These are phyloP conservation scores for Glossophaga mutica DNA, from an alignment of 2,797 vertebrate genomes.

Conservation along the genomic window DNA sequence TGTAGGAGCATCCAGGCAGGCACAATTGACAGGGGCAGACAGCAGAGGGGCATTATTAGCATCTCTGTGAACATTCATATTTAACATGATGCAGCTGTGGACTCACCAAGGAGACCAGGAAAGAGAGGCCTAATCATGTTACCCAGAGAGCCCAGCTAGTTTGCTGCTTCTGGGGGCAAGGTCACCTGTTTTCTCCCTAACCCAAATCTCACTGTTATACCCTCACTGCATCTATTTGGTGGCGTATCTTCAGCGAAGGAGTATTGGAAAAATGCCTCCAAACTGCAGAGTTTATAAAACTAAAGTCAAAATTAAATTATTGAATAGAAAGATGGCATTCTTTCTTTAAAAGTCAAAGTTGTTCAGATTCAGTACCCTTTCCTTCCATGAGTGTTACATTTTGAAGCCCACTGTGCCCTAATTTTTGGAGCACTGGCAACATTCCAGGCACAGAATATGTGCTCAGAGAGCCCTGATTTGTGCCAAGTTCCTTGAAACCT, in stretches of 20 bases:
- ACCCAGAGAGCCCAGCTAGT: neutral
- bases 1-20: neutral
- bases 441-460: neutral
- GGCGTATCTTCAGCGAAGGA: neutral
- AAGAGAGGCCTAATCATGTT: neutral
- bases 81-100: neutral
- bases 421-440: neutral
- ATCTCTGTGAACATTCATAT: neutral
- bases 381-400: neutral
- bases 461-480: neutral
- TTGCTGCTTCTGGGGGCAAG: neutral
- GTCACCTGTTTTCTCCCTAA: neutral
- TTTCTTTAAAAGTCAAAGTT: neutral
- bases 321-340: neutral
- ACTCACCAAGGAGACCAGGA: neutral
- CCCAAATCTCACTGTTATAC: neutral
- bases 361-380: neutral
- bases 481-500: neutral
- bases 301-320: constrained; percentile 5
- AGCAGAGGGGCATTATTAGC: neutral
- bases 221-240: neutral
- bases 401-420: neutral
- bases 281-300: neutral
- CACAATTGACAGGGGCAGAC: neutral
- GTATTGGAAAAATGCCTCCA: neutral